Conservation (phyloP, 2,113 vertebrate species). For the Callionymus lyra region DNA sequence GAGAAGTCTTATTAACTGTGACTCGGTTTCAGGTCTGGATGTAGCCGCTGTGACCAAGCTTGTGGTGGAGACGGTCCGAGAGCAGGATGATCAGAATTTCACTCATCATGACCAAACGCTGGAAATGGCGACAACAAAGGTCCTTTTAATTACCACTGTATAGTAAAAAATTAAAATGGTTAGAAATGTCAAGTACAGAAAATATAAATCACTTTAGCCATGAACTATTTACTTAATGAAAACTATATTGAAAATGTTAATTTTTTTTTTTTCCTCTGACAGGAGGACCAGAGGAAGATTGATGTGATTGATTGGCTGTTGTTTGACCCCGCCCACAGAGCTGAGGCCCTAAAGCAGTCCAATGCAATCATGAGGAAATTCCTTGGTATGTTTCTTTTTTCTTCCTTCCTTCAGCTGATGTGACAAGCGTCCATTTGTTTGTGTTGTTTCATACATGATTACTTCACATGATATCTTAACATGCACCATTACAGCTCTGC, state of each 20-base stretch:
- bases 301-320: slow-evolving; percentile 95
- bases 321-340: slow-evolving; percentile 86
- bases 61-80: slow-evolving; percentile 83
- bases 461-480: too few relatives aligned
- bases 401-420: too few relatives aligned
- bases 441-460: too few relatives aligned
- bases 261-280: slow-evolving; percentile 9
- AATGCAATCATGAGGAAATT: slow-evolving; percentile 98
- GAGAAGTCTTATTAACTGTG: slow-evolving; percentile 10
- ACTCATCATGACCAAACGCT: slow-evolving; percentile 41
- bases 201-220: too few relatives aligned
- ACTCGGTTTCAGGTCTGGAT: slow-evolving; percentile 41
- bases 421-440: too few relatives aligned
- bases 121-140: slow-evolving; percentile 47
- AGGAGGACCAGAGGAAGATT: slow-evolving; percentile 89
- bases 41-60: slow-evolving; percentile 80
- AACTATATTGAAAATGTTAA: neutral
- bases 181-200: too few relatives aligned
- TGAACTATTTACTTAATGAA: too few relatives aligned
- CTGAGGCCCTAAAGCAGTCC: slow-evolving; percentile 92
- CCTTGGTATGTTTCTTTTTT: slow-evolving; percentile 67
- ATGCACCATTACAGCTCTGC: slow-evolving; percentile 67
- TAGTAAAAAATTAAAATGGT: too few relatives aligned
- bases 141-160: too few relatives aligned
- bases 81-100: slow-evolving; percentile 58